Base-by-base conservation (phyloP, 23 tunicate genomes). In the Ascidia mentula region DNA sequence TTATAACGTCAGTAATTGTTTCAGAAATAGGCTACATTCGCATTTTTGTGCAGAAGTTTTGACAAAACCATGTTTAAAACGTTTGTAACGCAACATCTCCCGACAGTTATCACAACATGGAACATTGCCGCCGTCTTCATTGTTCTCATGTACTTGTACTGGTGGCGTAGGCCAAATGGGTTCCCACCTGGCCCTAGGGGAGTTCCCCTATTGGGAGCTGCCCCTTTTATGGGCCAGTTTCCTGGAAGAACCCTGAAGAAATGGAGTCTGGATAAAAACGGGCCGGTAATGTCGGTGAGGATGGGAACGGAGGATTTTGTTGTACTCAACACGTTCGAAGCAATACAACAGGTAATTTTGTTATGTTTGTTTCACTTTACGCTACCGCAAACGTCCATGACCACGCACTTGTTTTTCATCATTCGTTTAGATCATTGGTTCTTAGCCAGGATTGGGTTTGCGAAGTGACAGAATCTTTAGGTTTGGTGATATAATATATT, bases 131-230 rank as follows among this genome's bases (percentile, higher is more conserved):
- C 15, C 12, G 53, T 42, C 15, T 12, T 42, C 15, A 15, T 42
- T 15, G 15, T 15, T 42, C 15, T 42, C 15, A 9, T 42, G 15
- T 42, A 42, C 53, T 9, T 42, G 15, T 69, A 69, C 34, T 73
- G 77, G 77, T 73, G 77, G 77, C 30, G 32, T 22, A 28, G 40
- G 12, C 77, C 42, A 9, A 13, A 8, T 40, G 15, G 15, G 26
- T 73, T 73, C 40, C 77, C 77, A 9, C 77, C 77, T 9, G 77
- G 77, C 40, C 77, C 77, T 40, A 73, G 77, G 32, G 77, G 77
- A 18, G 8, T 73, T 8, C 77, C 77, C 8, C 24, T 73, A 7
- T 12, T 73, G 32, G 77, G 77, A 7, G 77, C 22, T 22, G 8
- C 32, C 7, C 77, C 77, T 20, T 73, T 7, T 13, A 20, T 73